Base-by-base conservation (phyloP, 1,140 invertebrate genomes). In the Bombus picipes region DNA sequence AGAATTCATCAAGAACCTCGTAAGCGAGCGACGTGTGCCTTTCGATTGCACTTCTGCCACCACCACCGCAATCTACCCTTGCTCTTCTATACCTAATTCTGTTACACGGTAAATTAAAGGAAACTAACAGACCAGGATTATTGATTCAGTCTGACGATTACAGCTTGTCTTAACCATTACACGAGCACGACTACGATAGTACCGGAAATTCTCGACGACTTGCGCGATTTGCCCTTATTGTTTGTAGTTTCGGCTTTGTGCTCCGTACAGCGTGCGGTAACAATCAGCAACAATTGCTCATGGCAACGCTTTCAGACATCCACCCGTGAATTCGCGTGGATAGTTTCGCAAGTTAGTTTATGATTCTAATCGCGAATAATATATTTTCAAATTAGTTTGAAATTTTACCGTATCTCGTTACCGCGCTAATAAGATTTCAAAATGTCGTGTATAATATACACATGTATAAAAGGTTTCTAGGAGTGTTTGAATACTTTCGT, bases 141-240 rank as follows among this genome's bases (percentile, higher is more conserved):
- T 83, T 68, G 81, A 83, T 83, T 68, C 39, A 47, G 39, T 8
- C 62, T 37, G 81, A 83, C 80, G 70, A 81, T 81, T 81, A 81
- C 80, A 59, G 80, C 72, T 76, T 68, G 81, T 76, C 78, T 85
- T 81, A 81, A 85, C 72, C 57, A 57, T 81, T 81, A 65, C 86
- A 72, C 59, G 78, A 47, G 57, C 70, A 73, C 81, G 85, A 62
- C 34, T 78, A 41, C 66, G 75, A 84, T 90, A 88, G 28, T 41
- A 43, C 22, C 57, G 68, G 59, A 85, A 88, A 88, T 87, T 86
- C 85, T 68, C 87, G 79, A 85, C 85, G 89, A 90, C 76, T 90
- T 84, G 88, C 87, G 70, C 85, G 88, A 88, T 81, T 70, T 80
- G 39, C 74, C 83, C 89, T 91, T 88, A 90, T 90, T 86, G 85